Evolutionary conservation across 1,140 invertebrate genomes (phyloP).

Genomic region (Akabosia matsudoensis): DNA sequence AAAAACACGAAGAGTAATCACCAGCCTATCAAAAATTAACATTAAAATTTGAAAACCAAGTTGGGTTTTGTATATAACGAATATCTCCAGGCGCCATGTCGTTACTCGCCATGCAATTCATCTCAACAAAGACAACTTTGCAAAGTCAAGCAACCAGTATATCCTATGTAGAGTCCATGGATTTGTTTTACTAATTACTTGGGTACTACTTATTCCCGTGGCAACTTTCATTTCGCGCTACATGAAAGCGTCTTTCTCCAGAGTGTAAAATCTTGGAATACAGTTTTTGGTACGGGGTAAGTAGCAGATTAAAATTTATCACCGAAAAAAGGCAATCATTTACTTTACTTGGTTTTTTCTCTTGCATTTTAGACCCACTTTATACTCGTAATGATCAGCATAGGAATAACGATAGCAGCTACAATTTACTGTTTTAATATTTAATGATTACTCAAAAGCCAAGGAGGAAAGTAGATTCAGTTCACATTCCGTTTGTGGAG

Average conservation of each 20-base stretch:
- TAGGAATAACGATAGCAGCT: not conserved
- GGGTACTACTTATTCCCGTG: slow-evolving; percentile 13
- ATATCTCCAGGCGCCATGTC: too few species aligned
- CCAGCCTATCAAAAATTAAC: too few species aligned
- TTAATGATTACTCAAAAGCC: not conserved
- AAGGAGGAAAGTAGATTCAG: not conserved
- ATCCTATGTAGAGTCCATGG: not conserved
- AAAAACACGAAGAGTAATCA: not conserved
- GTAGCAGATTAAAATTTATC: not conserved
- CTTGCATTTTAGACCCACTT: not conserved
- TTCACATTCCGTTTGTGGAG: not conserved
- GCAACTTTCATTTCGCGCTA: slow-evolving; percentile 15
- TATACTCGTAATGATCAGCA: not conserved
- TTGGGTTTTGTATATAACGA: too few species aligned
- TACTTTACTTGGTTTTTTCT: too few species aligned
- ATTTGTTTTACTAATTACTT: slow-evolving; percentile 1
- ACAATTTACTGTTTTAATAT: not conserved
- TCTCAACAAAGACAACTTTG: too few species aligned
- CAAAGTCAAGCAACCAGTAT: not conserved
- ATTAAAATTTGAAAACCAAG: too few species aligned
- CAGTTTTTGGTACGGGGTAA: slow-evolving; percentile 4
- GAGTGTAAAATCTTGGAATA: not conserved
- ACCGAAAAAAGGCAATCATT: too few species aligned
- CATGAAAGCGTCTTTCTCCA: slow-evolving; percentile 15
- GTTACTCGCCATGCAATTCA: too few species aligned